A percentile compares a stretch with the other conserved stretches of the same genome.
phyloP scores from a whole-genome alignment of 2,797 vertebrate species.

The Helarctos malayanus region DNA sequence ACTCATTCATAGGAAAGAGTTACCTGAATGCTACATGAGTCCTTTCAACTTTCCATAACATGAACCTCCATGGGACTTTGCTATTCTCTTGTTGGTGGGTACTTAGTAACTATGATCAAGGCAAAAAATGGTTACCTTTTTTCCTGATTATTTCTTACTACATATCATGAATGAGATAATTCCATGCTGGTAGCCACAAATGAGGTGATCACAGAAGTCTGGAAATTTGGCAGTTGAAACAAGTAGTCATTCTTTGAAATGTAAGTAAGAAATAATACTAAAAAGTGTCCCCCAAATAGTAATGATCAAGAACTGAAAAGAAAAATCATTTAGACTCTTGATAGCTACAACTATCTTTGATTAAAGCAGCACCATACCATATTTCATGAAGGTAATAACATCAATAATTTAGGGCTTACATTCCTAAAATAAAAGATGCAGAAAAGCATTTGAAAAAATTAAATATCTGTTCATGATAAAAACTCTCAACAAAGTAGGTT shows the following conservation, averaged over 20 bases:
- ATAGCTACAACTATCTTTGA: background rate
- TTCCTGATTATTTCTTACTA: background rate
- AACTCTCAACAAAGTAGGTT: background rate
- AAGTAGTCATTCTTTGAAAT: background rate
- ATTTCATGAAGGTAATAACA: background rate
- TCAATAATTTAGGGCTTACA: background rate
- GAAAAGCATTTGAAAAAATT: background rate
- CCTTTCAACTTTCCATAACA: background rate
- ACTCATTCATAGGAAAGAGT: background rate
- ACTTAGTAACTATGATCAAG: background rate
- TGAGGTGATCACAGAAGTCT: background rate
- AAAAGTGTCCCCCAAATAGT: background rate
- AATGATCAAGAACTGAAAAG: background rate
- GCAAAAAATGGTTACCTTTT: background rate
- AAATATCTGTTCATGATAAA: background rate
- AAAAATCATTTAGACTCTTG: background rate
- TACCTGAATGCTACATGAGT: background rate
- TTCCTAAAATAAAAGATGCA: background rate
- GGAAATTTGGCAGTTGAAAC: background rate
- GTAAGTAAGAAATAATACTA: background rate
- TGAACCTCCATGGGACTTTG: background rate
- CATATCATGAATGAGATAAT: background rate
- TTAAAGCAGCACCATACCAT: background rate
- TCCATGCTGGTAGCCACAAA: background rate
- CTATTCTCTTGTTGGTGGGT: background rate